Conservation (phyloP, 2,113 vertebrate species). For the Clarias magur region DNA sequence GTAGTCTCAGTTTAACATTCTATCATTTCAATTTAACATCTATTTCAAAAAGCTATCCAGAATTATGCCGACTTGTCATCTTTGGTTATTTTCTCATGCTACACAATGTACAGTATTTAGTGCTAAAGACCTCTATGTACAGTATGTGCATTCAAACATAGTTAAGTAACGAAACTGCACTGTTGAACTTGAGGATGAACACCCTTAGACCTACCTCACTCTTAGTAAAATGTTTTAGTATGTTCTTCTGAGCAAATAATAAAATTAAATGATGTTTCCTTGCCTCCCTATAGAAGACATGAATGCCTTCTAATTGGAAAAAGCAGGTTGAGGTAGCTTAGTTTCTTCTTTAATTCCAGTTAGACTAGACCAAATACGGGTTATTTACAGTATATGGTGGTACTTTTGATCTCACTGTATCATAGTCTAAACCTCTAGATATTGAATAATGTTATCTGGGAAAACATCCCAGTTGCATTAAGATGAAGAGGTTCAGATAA, state of each 20-base stretch:
- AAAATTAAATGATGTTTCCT: neutral
- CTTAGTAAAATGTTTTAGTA: neutral
- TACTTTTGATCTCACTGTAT: neutral
- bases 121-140: neutral
- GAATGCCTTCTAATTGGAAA: neutral
- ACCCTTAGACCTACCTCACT: neutral
- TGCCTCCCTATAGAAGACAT: neutral
- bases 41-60: neutral
- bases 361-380: neutral
- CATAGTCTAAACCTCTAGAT: neutral
- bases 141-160: neutral
- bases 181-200: neutral
- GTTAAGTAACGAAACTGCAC: neutral
- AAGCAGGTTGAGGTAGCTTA: neutral
- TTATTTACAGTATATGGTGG: neutral
- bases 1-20: neutral
- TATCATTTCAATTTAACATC: neutral
- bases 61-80: neutral
- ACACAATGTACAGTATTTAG: neutral
- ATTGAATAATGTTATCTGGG: neutral
- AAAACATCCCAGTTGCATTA: neutral
- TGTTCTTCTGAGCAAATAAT: neutral
- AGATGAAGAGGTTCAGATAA: neutral
- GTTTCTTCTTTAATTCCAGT: neutral
- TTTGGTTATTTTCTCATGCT: neutral